Base-by-base conservation (phyloP, 64 coral and sea anemone genomes). In the Orbicella faveolata region DNA sequence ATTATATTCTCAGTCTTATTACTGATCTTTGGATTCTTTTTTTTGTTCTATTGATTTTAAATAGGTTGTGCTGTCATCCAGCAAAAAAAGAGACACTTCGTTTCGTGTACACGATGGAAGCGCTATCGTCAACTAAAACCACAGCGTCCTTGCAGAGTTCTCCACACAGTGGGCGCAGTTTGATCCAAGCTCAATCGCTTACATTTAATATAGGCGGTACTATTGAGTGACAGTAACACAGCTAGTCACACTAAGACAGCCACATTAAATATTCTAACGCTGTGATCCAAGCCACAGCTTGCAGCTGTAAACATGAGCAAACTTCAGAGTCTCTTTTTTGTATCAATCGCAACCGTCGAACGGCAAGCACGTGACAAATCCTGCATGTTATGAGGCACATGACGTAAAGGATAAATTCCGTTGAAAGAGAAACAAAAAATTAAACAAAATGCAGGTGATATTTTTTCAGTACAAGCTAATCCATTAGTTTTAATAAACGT, bases 271-370 rank as follows among this genome's bases (percentile, higher is more conserved):
- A 96, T 92, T 73, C 88, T 86, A 34, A 96, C 83, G 17, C 91
- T 90, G 61, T 96, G 94, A 87, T 96, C 94, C 61, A 89, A 48
- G 21, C 91, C 77, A 59, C 94, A 93, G 78, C 88, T 83, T 4
- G 82, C 19, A 96, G 70, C 53, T 96, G 81, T 6, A 96, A 75
- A 19, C 48, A 25, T 8, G 63, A 52, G 19, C 80, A 64, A 4
- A 81, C 4, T 0, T 61, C 55, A 61, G 4, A 25, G 25, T 55
- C 64, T 36, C 76, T 93, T 30, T 18, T 19, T 23, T 52, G 81
- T 81, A 86, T 88, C 94, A 90, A 96, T 87, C 78, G 79, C 87
- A 96, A 87, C 39, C 88, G 79, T 34, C 93, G 93, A 6, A 96
- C 91, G 23, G 90, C 89, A 52, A 89, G 84, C 18, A 92, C 90